These are phyloP conservation scores for Palythoa grandiflora DNA, from an alignment of 92 coral and sea anemone species.

Conservation along the genomic window DNA sequence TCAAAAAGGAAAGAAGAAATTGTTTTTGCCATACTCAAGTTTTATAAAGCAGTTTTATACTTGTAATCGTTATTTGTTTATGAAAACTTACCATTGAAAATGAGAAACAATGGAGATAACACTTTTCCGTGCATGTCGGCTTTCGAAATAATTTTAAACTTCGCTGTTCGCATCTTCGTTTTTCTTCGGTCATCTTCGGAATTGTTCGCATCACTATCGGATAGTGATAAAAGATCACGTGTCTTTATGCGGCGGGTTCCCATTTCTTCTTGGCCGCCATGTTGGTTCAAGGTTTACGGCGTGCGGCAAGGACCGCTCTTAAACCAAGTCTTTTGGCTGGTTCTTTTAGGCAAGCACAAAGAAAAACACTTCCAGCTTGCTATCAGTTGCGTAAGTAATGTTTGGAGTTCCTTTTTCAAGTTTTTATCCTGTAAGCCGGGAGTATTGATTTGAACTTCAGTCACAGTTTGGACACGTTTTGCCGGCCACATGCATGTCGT, in stretches of 20 bases:
- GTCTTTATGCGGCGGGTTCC: slow-evolving; percentile 54
- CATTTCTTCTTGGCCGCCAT: slow-evolving; percentile 94
- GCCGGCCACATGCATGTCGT: slow-evolving; percentile 68
- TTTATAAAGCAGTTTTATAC: too few species aligned
- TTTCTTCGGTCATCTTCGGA: slow-evolving; percentile 46
- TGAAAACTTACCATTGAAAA: not conserved
- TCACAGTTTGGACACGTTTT: slow-evolving; percentile 72
- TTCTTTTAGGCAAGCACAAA: slow-evolving; percentile 80
- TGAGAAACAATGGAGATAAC: not conserved
- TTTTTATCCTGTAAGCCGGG: not conserved
- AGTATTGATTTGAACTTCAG: not conserved
- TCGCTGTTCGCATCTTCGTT: not conserved
- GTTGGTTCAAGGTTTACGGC: slow-evolving; percentile 95
- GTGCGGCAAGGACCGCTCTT: slow-evolving; percentile 91
- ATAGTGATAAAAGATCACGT: slow-evolving; percentile 63
- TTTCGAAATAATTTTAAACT: not conserved
- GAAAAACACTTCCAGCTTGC: slow-evolving; percentile 85
- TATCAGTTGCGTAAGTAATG: slow-evolving; percentile 88
- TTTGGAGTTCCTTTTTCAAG: not conserved
- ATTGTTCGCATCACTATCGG: slow-evolving; percentile 51
- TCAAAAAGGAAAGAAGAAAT: too few species aligned
- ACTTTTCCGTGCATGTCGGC: not conserved
- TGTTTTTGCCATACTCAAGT: too few species aligned
- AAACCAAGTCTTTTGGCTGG: slow-evolving; percentile 83
- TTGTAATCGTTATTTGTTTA: not conserved